Base-by-base conservation (phyloP, 2,797 vertebrate genomes). In the Malurus leucopterus region DNA sequence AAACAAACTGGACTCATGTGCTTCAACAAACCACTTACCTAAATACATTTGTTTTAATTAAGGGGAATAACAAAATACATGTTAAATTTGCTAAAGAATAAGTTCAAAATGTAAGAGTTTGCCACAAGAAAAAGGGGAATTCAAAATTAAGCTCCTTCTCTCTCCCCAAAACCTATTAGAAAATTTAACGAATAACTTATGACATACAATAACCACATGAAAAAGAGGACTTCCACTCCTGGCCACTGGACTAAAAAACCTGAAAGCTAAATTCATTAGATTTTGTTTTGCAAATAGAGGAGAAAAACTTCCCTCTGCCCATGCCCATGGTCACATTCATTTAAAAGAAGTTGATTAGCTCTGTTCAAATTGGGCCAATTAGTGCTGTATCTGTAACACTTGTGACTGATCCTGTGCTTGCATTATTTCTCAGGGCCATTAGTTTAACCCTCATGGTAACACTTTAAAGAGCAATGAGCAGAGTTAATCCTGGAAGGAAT, bases 361-460 rank as follows among this genome's bases (percentile, higher is more conserved):
- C 0, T 0, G 41, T 89, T 84, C 89, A 92, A 92, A 54, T 34
- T 89, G 68, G 64, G 64, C 83, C 76, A 93, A 86, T 91, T 81
- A 92, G 58, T 63, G 65, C 50, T 61, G 19, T 63, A 69, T 47
- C 77, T 64, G 22, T 77, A 85, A 84, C 49, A 23, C 67, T 88
- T 86, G 70, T 54, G 74, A 80, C 69, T 65, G 83, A 88, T 76
- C 81, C 84, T 32, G 54, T 8, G 20, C 82, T 58, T 74, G 43
- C 75, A 74, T 92, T 88, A 92, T 84, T 94, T 82, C 80, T 89
- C 40, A 81, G 68, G 73, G 89, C 88, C 82, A 84, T 79, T 74
- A 93, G 88, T 94, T 89, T 86, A 95, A 91, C 87, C 86, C 94
- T 79, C 63, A 27, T 19, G 57, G 71, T 64, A 93, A 72, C 75